Percentiles rank a stretch among this genome's conserved stretches.
Evolutionary conservation across 2,113 vertebrate genomes (phyloP).

Genomic region (Toxotes chatareus): DNA sequence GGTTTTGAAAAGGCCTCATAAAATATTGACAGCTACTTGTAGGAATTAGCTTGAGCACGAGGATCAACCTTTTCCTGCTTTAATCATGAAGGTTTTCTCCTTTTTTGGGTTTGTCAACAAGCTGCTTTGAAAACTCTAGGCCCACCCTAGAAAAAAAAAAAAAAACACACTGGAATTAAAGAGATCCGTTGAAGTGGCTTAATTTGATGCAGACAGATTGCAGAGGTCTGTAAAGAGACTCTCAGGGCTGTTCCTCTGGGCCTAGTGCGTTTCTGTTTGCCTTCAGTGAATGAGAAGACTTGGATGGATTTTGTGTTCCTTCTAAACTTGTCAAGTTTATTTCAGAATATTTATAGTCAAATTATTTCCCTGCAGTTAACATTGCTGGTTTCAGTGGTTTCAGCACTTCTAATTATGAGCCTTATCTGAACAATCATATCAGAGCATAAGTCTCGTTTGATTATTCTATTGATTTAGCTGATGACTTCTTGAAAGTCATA

Average conservation of each 20-base stretch:
- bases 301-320: constrained; percentile 24
- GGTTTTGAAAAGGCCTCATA: constrained; percentile 24
- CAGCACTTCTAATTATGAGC: constrained; percentile 9
- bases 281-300: constrained; percentile 9
- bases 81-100: constrained; percentile 10
- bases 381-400: background rate
- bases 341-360: constrained; percentile 11
- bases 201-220: constrained; percentile 46
- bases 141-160: background rate
- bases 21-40: constrained; percentile 46
- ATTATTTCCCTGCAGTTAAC: background rate
- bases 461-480: background rate
- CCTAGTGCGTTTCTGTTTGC: background rate
- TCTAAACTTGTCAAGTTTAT: constrained; percentile 7
- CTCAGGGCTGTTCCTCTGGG: background rate
- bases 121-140: background rate
- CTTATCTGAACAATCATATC: background rate
- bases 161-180: background rate
- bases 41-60: background rate
- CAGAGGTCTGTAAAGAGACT: constrained; percentile 21
- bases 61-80: constrained; percentile 35
- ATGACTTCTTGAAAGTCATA: constrained; percentile 3
- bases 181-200: constrained; percentile 28
- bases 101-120: constrained; percentile 32
- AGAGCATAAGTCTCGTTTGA: background rate